Conservation (phyloP, 2,113 vertebrate genomes). For the Centrocercus urophasianus region DNA sequence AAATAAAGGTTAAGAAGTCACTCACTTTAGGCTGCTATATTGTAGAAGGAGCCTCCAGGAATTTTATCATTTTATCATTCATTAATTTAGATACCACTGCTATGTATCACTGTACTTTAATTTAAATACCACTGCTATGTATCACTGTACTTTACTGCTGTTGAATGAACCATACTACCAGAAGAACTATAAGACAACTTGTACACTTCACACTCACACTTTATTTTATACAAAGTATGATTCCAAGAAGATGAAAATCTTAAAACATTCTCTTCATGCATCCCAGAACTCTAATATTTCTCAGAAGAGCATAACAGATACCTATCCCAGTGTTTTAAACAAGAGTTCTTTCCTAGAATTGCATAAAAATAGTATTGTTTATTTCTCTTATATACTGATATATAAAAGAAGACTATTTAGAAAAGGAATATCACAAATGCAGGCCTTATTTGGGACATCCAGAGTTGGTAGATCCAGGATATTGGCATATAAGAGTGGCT, state of each 20-base stretch:
- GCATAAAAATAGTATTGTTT: background rate
- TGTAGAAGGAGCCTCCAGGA: background rate
- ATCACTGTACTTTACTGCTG: background rate
- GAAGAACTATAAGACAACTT: constrained; percentile 34
- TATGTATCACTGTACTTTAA: background rate
- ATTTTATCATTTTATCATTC: background rate
- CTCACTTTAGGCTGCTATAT: background rate
- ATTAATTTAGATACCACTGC: background rate
- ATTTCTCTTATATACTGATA: background rate
- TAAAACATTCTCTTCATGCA: background rate
- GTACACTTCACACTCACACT: background rate
- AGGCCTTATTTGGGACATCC: background rate
- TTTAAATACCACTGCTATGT: background rate
- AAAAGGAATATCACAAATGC: background rate
- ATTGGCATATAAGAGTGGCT: background rate
- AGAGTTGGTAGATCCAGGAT: background rate
- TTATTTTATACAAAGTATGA: constrained; percentile 31
- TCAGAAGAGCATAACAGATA: background rate
- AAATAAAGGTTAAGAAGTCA: background rate
- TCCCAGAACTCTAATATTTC: constrained; percentile 15
- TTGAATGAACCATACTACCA: background rate
- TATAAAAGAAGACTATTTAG: background rate
- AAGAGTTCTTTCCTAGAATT: background rate
- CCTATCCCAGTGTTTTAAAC: background rate
- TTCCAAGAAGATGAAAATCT: background rate